Percentiles rank a stretch among this genome's conserved stretches.
Conservation (phyloP, 2,888 invertebrate genomes). For the Latrodectus elegans region DNA sequence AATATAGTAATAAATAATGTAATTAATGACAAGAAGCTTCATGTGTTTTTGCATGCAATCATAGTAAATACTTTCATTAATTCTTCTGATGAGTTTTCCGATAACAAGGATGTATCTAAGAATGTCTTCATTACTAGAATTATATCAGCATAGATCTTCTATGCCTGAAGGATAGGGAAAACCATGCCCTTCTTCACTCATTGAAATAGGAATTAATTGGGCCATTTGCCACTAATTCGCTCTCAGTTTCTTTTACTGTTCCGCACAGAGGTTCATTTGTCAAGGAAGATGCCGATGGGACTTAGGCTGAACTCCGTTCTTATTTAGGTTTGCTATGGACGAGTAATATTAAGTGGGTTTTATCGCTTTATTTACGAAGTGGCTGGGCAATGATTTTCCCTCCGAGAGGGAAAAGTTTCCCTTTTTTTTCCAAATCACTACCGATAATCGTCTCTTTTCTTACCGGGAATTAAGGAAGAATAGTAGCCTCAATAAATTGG, state of each 20-base stretch:
- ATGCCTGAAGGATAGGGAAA: background rate
- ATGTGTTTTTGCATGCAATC: too few species aligned
- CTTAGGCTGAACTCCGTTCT: background rate
- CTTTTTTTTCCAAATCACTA: background rate
- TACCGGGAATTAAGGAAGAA: conserved; percentile 15
- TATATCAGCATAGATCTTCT: too few species aligned
- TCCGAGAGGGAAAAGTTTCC: background rate
- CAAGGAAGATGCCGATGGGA: conserved; percentile 3
- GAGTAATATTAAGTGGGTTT: conserved; percentile 21
- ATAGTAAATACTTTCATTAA: too few species aligned
- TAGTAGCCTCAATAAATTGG: conserved; percentile 18
- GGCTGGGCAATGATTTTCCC: conserved; percentile 1
- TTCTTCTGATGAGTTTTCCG: too few species aligned
- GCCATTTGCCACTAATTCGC: conserved; percentile 41
- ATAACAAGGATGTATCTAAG: too few species aligned
- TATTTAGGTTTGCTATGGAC: conserved; percentile 22
- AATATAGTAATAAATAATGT: too few species aligned
- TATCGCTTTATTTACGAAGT: conserved; percentile 39
- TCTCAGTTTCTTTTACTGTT: conserved; percentile 13
- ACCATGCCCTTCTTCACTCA: background rate
- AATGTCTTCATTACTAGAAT: too few species aligned
- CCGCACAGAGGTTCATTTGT: background rate
- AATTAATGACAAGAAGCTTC: too few species aligned
- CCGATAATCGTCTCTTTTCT: conserved; percentile 6
- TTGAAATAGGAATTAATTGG: conserved; percentile 51